Percentiles rank a stretch among this genome's conserved stretches.
These are phyloP conservation scores for Phymorhynchus buccinoides DNA, from an alignment of 1,140 invertebrate species.

Conservation along the genomic window DNA sequence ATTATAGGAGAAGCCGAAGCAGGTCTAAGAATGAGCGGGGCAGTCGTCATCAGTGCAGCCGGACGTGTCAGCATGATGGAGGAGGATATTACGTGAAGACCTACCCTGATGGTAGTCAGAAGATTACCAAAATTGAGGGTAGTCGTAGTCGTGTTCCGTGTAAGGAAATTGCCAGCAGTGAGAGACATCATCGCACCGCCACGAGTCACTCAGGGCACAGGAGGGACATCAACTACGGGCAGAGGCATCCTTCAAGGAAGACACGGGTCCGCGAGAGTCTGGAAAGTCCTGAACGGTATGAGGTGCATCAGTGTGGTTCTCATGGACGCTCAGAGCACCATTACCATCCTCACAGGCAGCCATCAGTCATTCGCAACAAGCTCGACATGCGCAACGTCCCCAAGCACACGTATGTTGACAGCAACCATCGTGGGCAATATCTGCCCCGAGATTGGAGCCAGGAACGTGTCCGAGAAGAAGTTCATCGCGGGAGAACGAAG, in stretches of 20 bases:
- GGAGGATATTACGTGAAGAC: background rate
- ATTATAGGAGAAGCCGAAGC: background rate
- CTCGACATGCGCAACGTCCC: background rate
- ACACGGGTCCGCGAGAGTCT: background rate
- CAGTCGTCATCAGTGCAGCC: background rate
- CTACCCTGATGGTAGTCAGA: background rate
- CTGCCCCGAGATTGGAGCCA: background rate
- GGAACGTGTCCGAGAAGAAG: background rate
- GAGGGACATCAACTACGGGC: background rate
- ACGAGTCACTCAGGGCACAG: background rate
- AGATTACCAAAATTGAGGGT: background rate
- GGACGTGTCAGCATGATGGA: background rate
- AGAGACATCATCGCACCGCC: background rate
- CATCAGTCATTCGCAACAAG: background rate
- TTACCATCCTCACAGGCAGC: background rate
- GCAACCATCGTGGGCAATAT: background rate
- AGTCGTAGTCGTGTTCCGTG: background rate
- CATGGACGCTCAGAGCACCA: background rate
- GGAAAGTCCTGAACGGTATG: background rate
- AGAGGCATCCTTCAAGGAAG: background rate
- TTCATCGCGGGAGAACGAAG: too few relatives aligned
- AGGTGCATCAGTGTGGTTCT: background rate
- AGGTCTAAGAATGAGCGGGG: background rate
- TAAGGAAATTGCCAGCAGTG: background rate
- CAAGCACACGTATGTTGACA: background rate